These are phyloP conservation scores for Theocolax elegans DNA, from an alignment of 1,140 invertebrate species.

Conservation along the genomic window DNA sequence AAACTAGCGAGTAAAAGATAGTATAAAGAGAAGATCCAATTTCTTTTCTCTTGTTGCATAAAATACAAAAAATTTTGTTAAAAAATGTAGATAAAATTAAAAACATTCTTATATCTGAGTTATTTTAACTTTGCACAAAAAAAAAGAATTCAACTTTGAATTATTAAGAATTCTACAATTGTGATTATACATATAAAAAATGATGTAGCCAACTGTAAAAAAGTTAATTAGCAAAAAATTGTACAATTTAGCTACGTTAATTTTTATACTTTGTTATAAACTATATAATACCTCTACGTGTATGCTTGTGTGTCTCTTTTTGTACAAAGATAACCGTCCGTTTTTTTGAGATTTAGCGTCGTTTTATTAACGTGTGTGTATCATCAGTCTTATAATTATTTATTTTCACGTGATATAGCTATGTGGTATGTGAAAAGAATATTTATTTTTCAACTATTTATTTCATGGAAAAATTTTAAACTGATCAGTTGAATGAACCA, in stretches of 20 bases:
- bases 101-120: not conserved
- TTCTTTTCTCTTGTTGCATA: not conserved
- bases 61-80: not conserved
- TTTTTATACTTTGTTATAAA: not conserved
- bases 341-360: not conserved
- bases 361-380: not conserved
- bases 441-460: too few relatives aligned
- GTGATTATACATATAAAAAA: not conserved
- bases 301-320: not conserved
- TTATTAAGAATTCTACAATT: not conserved
- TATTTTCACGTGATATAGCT: not conserved
- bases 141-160: not conserved
- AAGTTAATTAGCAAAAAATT: not conserved
- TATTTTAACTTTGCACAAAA: too few relatives aligned
- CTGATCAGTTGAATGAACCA: not conserved
- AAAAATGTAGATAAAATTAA: not conserved
- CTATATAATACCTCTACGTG: not conserved
- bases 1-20: conserved; percentile 64
- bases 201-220: not conserved
- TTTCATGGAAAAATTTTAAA: not conserved
- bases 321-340: not conserved
- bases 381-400: not conserved
- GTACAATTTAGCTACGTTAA: not conserved
- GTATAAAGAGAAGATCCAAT: conserved; percentile 37
- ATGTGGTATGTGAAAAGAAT: not conserved